Conservation (phyloP, 2,797 vertebrate genomes). For the Protonibea diacanthus region DNA sequence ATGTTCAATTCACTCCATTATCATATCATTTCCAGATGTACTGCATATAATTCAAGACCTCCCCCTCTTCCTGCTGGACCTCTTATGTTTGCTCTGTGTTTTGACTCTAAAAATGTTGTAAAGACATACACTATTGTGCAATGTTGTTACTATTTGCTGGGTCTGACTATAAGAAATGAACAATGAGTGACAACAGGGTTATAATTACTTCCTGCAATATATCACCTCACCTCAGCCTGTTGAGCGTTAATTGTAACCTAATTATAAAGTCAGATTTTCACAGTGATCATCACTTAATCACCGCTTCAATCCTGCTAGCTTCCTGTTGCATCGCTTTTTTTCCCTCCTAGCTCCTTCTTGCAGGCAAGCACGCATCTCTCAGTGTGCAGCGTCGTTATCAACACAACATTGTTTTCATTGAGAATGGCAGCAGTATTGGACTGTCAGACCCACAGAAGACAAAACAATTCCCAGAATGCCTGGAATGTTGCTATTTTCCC, state of each 20-base stretch:
- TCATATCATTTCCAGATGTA: conserved; percentile 81
- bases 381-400: conserved; percentile 42
- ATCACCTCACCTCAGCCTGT: conserved; percentile 15
- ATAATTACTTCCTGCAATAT: not conserved
- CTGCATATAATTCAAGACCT: conserved; percentile 47
- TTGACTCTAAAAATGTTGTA: conserved; percentile 25
- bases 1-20: conserved; percentile 64
- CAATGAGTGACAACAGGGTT: conserved; percentile 15
- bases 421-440: conserved; percentile 49
- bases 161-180: not conserved
- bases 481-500: conserved; percentile 69
- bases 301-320: not conserved
- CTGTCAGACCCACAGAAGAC: conserved; percentile 68
- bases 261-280: conserved; percentile 35
- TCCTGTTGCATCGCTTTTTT: conserved; percentile 3
- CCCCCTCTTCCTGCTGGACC: conserved; percentile 13
- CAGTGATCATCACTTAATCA: not conserved
- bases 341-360: not conserved
- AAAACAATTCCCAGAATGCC: conserved; percentile 78
- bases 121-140: conserved; percentile 28
- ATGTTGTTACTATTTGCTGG: conserved; percentile 5
- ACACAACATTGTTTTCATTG: conserved; percentile 56
- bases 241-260: conserved; percentile 41
- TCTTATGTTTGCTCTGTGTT: conserved; percentile 22
- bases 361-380: conserved; percentile 9